These are phyloP conservation scores for Drosophila asahinai DNA, from an alignment of 1,140 invertebrate genomes.

Conservation along the genomic window DNA sequence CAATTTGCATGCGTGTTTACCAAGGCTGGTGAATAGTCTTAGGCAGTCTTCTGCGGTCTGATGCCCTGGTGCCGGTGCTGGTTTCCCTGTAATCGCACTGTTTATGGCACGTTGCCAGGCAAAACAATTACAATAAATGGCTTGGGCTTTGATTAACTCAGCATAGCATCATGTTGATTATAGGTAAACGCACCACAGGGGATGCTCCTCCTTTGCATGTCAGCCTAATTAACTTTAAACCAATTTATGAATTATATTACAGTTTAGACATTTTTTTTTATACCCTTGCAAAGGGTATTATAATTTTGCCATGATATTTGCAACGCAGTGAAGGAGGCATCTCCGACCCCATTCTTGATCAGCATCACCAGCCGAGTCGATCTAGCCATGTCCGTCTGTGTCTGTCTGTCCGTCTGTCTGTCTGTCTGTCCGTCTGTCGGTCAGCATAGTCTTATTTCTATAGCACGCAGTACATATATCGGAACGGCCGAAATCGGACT, in stretches of 20 bases:
- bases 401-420: no score
- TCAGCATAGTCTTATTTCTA: no score
- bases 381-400: no score
- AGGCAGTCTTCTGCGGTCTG: conserved; percentile 18
- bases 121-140: conserved; percentile 59
- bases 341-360: no score
- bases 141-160: conserved; percentile 60
- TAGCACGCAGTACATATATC: no score
- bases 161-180: conserved; percentile 37
- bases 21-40: neutral
- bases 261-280: no score
- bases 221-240: neutral
- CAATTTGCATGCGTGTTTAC: conserved; percentile 17
- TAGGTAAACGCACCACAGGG: conserved; percentile 16
- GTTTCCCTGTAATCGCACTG: conserved; percentile 38
- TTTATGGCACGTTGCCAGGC: conserved; percentile 61
- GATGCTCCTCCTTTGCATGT: neutral
- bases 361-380: no score
- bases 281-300: no score
- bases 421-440: no score
- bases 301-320: no score
- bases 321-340: no score
- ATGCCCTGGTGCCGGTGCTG: conserved; percentile 14
- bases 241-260: neutral
- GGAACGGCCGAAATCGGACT: no score